Base-by-base conservation (phyloP, 2,888 invertebrate genomes). In the Rugalucina vietnamica region DNA sequence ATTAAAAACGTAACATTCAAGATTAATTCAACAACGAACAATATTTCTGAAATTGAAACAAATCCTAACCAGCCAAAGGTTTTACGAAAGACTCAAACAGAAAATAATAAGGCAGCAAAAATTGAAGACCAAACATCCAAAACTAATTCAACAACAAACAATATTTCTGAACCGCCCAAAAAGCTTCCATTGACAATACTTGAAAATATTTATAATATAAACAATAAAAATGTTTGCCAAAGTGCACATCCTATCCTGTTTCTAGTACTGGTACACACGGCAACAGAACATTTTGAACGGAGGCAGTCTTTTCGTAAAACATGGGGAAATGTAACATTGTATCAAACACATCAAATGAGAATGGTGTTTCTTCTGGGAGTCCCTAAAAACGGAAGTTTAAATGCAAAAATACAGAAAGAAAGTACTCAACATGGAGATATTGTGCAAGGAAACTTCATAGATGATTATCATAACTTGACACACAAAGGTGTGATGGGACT, bases 121-220 rank as follows among this genome's bases (percentile, higher is more conserved):
- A n/a, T n/a, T n/a, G n/a, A n/a, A n/a, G n/a, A n/a, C n/a, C n/a
- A n/a, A n/a, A n/a, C n/a, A n/a, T n/a, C n/a, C n/a, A n/a, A n/a
- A n/a, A n/a, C n/a, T n/a, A n/a, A n/a, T n/a, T n/a, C n/a, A n/a
- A n/a, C n/a, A n/a, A n/a, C n/a, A n/a, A n/a, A n/a, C n/a, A n/a
- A n/a, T n/a, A n/a, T n/a, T n/a, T n/a, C n/a, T n/a, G n/a, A n/a
- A n/a, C n/a, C n/a, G n/a, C n/a, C n/a, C n/a, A n/a, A n/a, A n/a
- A n/a, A n/a, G n/a, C n/a, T n/a, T 5, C 92, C 93, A 24, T 73
- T 92, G n/a, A 91, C 91, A 24, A 57, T 90, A 5, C 60, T 82
- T 1, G 79, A 85, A 29, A 76, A 87, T 1, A 86, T 90, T 0
- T 92, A 91, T 76, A 70, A 89, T 36, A 91, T 92, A 0, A 90